phyloP scores from a whole-genome alignment of 2,797 vertebrate genomes.

The Eleutherodactylus coqui region DNA sequence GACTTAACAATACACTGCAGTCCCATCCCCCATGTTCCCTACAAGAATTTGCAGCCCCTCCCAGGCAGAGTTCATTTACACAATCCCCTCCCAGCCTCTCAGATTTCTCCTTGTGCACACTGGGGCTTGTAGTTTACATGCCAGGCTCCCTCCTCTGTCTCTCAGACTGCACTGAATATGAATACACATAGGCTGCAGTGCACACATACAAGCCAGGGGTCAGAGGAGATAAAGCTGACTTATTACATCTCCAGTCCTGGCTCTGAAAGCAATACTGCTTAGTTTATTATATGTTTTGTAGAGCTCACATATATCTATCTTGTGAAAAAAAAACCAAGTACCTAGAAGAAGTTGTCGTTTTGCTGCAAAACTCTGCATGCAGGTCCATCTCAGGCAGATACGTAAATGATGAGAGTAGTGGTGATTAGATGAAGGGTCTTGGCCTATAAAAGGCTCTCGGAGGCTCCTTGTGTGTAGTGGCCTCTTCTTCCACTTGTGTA shows the following conservation, averaged over 20 bases:
- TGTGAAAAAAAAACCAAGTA: no score
- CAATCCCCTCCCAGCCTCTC: conserved; percentile 52
- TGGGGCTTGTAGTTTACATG: conserved; percentile 59
- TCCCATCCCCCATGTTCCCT: conserved; percentile 59
- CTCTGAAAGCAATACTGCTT: background rate
- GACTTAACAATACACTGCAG: conserved; percentile 58
- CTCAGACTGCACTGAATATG: background rate
- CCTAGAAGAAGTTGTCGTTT: no score
- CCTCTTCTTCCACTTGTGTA: no score
- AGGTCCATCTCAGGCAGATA: no score
- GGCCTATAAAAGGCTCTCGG: no score
- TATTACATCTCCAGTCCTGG: background rate
- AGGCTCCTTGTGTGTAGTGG: no score
- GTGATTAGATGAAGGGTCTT: no score
- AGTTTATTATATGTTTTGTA: no score
- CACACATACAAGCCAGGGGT: background rate
- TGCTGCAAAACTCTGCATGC: no score
- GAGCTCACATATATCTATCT: background rate
- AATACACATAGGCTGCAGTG: background rate
- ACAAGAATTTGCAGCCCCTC: conserved; percentile 62
- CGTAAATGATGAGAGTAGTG: no score
- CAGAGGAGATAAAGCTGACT: background rate
- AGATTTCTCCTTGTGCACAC: conserved; percentile 56
- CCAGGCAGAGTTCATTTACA: conserved; percentile 57
- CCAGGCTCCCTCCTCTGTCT: background rate